Evolutionary conservation across 1,140 invertebrate species (phyloP), one percentile per base, ranked within the genome.

Genomic region (Prorops nasuta): DNA sequence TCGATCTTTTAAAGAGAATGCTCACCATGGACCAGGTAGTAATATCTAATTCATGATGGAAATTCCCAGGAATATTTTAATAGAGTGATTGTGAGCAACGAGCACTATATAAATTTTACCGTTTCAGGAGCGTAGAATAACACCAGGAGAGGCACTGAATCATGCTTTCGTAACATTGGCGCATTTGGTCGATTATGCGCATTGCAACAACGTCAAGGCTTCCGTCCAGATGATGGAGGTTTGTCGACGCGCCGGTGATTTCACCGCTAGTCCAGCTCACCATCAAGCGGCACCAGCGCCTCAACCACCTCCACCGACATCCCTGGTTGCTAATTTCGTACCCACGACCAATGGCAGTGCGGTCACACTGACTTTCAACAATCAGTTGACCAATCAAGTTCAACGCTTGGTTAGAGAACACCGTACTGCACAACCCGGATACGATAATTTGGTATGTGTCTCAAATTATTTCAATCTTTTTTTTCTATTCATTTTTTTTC

Each of bases 141-240:
- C 91, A 36, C 96, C 96, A 0, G 91, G 91, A 9, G 94, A 97
- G 76, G 96, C 96, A 6, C 74, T 98, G 49, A 94, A 96, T 73
- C 96, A 98, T 77, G 86, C 90, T 12, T 98, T 98, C 78, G 93
- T 97, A 6, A 91, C 90, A 12, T 79, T 98, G 44, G 89, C 90
- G 2, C 95, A 98, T 77, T 81, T 98, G 19, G 88, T 96, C 2
- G 95, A 98, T 74, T 98, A 98, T 73, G 92, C 93, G 1, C 94
- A 98, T 73, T 96, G 93, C 72, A 93, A 94, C 73, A 96, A 96
- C 76, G 92, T 96, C 1, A 95, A 96, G 76, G 90, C 91, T 2
- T 94, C 91, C 52, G 92, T 94, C 16, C 92, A 95, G 73, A 95
- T 96, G 92, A 96, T 96, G 93, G 92, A 96, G 81, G 90, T 94